phyloP scores from a whole-genome alignment of 1,140 invertebrate genomes.

The Bombus sibiricus region DNA sequence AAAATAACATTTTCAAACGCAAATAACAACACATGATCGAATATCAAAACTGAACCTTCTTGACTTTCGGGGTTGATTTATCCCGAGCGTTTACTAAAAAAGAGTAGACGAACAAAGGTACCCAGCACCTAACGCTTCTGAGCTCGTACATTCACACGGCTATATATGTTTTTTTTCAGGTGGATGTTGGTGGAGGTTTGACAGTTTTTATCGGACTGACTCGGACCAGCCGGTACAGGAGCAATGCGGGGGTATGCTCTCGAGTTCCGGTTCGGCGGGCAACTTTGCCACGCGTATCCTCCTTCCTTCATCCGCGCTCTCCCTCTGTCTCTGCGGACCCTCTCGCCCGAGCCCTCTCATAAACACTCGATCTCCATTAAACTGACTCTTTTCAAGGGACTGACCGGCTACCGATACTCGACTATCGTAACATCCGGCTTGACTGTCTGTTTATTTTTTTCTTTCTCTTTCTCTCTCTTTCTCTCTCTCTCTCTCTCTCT shows the following conservation, averaged over 20 bases:
- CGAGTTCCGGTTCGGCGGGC: slow-evolving; percentile 53
- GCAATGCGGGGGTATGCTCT: slow-evolving; percentile 41
- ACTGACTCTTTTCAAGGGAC: slow-evolving; percentile 53
- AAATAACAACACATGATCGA: too few relatives aligned
- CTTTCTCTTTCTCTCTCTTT: not conserved
- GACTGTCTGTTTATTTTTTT: slow-evolving; percentile 32
- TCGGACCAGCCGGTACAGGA: slow-evolving; percentile 46
- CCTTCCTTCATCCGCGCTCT: slow-evolving; percentile 25
- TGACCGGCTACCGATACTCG: slow-evolving; percentile 50
- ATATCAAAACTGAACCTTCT: not conserved
- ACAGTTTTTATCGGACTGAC: slow-evolving; percentile 52
- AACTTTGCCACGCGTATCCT: slow-evolving; percentile 54
- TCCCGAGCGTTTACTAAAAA: not conserved
- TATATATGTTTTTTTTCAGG: slow-evolving; percentile 15
- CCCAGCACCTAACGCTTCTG: not conserved
- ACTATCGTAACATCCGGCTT: slow-evolving; percentile 41
- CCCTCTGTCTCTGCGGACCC: slow-evolving; percentile 37
- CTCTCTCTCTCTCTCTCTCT: not conserved
- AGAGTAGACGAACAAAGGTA: not conserved
- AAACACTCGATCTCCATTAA: slow-evolving; percentile 69
- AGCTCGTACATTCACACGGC: not conserved
- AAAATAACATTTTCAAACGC: too few relatives aligned
- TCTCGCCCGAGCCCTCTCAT: slow-evolving; percentile 45
- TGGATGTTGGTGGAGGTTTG: slow-evolving; percentile 19
- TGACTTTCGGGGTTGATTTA: not conserved